A percentile compares a stretch with the other conserved stretches of the same genome.
These are phyloP conservation scores for Crocodylus rhombifer DNA, from an alignment of 2,797 vertebrate genomes.

Conservation along the genomic window DNA sequence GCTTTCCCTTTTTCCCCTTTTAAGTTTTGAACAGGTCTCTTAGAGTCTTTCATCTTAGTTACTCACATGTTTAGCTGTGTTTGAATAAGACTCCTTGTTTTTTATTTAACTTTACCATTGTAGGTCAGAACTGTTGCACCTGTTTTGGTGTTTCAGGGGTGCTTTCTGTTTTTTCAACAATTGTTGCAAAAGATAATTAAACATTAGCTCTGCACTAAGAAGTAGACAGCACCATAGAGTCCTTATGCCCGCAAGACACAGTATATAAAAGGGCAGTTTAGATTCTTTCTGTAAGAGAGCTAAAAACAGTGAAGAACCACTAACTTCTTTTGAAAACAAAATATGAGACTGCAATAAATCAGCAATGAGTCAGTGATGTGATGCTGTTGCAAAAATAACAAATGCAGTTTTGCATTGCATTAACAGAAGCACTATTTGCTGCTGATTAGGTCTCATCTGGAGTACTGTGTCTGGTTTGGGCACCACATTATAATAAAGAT, in stretches of 20 bases:
- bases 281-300: background rate
- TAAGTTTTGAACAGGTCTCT: background rate
- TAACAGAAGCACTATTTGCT: too few species aligned
- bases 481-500: too few species aligned
- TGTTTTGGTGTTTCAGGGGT: background rate
- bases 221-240: background rate
- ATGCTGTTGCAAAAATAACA: too few species aligned
- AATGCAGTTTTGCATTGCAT: too few species aligned
- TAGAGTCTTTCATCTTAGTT: background rate
- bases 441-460: too few species aligned
- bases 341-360: too few species aligned
- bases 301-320: background rate
- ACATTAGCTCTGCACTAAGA: background rate
- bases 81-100: background rate
- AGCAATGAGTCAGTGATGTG: too few species aligned
- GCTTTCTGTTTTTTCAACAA: background rate
- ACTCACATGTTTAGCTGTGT: background rate
- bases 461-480: too few species aligned
- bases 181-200: background rate
- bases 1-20: background rate
- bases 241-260: background rate
- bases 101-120: slow-evolving; percentile 13
- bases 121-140: background rate
- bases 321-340: background rate
- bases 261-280: background rate